Base-by-base conservation (phyloP, 2,797 vertebrate genomes). In the Lagorchestes hirsutus region DNA sequence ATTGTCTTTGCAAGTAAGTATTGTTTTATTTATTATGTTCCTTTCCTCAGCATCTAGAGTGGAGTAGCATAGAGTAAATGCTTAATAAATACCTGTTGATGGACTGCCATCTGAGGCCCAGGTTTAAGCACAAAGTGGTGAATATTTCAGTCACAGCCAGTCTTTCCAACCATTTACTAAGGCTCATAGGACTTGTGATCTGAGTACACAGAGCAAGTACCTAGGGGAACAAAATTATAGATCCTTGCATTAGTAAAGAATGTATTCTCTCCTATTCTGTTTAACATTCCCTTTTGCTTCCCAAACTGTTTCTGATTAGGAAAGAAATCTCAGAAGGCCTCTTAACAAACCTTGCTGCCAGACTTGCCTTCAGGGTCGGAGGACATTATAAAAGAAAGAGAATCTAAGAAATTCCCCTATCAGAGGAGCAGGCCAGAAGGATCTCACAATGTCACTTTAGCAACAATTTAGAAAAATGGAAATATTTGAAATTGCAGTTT, bases 271-370 rank as follows among this genome's bases (percentile, higher is more conserved):
- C 67, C n/a, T 74, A 40, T 74, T 74, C 67, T 74, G 16, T 0
- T 91, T 54, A 93, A 90, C 87, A 28, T 6, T 92, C 94, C 10
- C n/a, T 94, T n/a, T 96, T 96, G 87, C 50, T 94, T 95, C 92
- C 56, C 90, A 91, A 91, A 93, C 28, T 94, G 90, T 46, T 93
- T 93, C 34, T 58, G 57, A 93, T 46, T 95, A 5, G 95, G 62
- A 93, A 59, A 58, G 92, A 95, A 94, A 93, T 55, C 46, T 93
- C 93, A 8, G n/a, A 74, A 74, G 67, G n/a, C 16, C n/a, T 95
- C 11, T 18, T 94, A 54, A 97, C 87, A 93, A 74, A 74, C 34
- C 54, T 27, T 95, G 46, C 6, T 52, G 91, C 52, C 92, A 92
- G 31, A 93, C 40, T 94, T 46, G 95, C 95, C 90, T 93, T 94